A percentile compares a stretch with the other conserved stretches of the same genome.
These are phyloP conservation scores for Pan troglodytes DNA, from an alignment of 2,113 vertebrate species.

Conservation along the genomic window DNA sequence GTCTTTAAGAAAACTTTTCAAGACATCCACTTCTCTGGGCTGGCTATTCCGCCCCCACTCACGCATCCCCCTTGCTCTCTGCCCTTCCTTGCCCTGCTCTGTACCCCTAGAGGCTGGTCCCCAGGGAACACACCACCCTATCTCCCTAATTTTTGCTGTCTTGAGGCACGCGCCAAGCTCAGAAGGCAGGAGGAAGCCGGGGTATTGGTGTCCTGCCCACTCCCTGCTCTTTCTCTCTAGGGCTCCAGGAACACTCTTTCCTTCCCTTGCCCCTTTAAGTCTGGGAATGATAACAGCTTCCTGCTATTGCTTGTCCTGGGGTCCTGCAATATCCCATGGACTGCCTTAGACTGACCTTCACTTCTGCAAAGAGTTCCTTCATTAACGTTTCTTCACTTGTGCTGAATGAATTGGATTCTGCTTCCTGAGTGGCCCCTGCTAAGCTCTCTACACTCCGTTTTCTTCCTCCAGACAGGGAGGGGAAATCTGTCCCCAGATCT, in stretches of 20 bases:
- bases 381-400: neutral
- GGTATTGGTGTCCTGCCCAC: rapidly evolving
- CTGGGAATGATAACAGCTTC: neutral
- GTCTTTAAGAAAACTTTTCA: neutral
- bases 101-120: neutral
- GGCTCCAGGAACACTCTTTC: neutral
- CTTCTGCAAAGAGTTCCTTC: neutral
- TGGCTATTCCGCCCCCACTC: neutral
- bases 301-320: too few species aligned
- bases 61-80: neutral
- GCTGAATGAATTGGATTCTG: neutral
- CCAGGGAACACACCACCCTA: neutral
- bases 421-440: neutral
- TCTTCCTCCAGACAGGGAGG: neutral
- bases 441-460: neutral
- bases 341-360: neutral
- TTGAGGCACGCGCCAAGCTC: neutral
- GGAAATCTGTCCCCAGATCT: neutral
- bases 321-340: neutral
- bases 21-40: neutral
- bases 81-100: neutral
- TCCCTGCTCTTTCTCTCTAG: neutral
- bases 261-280: neutral
- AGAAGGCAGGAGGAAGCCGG: neutral
- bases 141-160: neutral